Evolutionary conservation across 2,113 vertebrate species (phyloP), one percentile per base, ranked within the genome.

Genomic region (pig (Sus scrofa)): DNA sequence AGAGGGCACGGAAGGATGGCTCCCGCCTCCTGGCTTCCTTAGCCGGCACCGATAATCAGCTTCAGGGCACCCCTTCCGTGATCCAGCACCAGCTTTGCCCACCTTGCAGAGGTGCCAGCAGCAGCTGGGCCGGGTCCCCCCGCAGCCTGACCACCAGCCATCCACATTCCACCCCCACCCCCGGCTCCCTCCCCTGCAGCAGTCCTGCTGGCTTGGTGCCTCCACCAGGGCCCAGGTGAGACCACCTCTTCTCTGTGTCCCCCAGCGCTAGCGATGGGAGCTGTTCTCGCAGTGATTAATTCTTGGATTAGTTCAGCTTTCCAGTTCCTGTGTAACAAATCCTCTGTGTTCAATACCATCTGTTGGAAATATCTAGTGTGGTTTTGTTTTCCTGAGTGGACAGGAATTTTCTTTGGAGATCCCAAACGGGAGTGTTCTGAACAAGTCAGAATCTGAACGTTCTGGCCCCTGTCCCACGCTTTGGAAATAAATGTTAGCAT

Each of bases 321-420:
- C 65, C 44, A 56, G 4, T 70, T 84, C 78, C 95, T 54, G n/a
- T 60, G 65, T 6, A 94, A 71, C 39, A 34, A 19, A 74, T 71
- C 95, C 89, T 94, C 71, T 60, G 71, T 67, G 60, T 82, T 79
- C 79, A 91, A 52, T 52, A 58, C 89, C 97, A 95, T 96, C 97
- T 97, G 95, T 73, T 84, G 86, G 86, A 93, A 91, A 96, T 58
- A 86, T 86, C 67, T 67, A 82, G 14, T 63, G 3, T 58, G 56
- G 60, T 85, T 95, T 92, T 95, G 96, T 96, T 98, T 95, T 82
- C 93, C 91, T 68, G 54, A 95, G 93, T 89, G 91, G 97, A 95
- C 93, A 89, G 86, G 86, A 91, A 91, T 91, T 94, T 94, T 89
- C 94, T 89, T 94, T 71, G 54, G 71, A 79, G 86, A 94, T 96